A percentile compares a stretch with the other conserved stretches of the same genome.
These are phyloP conservation scores for Clarias gariepinus DNA, from an alignment of 2,113 vertebrate genomes.

Conservation along the genomic window DNA sequence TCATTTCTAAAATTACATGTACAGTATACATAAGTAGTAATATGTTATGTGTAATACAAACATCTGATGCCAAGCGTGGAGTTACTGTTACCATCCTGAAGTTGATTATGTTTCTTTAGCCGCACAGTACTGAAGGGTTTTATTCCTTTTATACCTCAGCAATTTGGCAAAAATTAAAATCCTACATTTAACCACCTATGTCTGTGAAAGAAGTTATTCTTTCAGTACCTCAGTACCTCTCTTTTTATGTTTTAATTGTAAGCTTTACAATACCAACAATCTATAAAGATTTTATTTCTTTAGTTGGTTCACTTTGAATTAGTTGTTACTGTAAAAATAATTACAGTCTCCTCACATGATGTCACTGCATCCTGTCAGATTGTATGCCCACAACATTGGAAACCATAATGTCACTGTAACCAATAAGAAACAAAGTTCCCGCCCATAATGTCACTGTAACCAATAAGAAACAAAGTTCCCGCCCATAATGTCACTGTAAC, in stretches of 20 bases:
- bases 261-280: neutral
- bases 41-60: too few species aligned
- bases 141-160: neutral
- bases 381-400: too few species aligned
- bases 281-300: neutral
- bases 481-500: neutral
- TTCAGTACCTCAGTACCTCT: too few species aligned
- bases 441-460: neutral
- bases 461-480: neutral
- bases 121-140: neutral
- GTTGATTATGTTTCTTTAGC: neutral
- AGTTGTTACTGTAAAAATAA: neutral
- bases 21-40: too few species aligned
- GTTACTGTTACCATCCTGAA: neutral
- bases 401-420: neutral
- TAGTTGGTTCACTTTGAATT: neutral
- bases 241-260: too few species aligned
- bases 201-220: neutral
- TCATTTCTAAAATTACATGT: neutral
- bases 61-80: neutral
- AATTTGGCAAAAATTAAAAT: neutral
- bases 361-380: neutral
- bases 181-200: neutral
- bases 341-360: neutral
- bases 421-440: neutral